Conservation (phyloP, 2,113 vertebrate genomes). For the Mus musculus region GRCm39 chr5:113881001-113881500, state of each 20-base stretch:
- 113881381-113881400: background rate
- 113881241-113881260: slow-evolving; percentile 64
- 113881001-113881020: slow-evolving; percentile 88
- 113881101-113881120: slow-evolving; percentile 57
- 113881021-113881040: slow-evolving; percentile 79
- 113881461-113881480: too few relatives aligned
- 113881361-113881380: slow-evolving; percentile 86
- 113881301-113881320: slow-evolving; percentile 88
- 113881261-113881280: slow-evolving; percentile 68
- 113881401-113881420: fast-evolving
- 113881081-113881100: background rate
- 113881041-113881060: slow-evolving; percentile 53
- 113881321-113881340: slow-evolving; percentile 93
- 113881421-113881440: background rate
- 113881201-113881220: slow-evolving; percentile 96
- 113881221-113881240: slow-evolving; percentile 94
- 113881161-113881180: slow-evolving; percentile 89
- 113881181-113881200: slow-evolving; percentile 90
- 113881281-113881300: slow-evolving; percentile 93
- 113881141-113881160: slow-evolving; percentile 76
- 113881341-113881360: slow-evolving; percentile 97
- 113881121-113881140: slow-evolving; percentile 13
- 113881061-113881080: slow-evolving; percentile 25
- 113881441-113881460: background rate
- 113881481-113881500: background rate